Base-by-base conservation (phyloP, 2,888 invertebrate species). In the Tachina grossa region DNA sequence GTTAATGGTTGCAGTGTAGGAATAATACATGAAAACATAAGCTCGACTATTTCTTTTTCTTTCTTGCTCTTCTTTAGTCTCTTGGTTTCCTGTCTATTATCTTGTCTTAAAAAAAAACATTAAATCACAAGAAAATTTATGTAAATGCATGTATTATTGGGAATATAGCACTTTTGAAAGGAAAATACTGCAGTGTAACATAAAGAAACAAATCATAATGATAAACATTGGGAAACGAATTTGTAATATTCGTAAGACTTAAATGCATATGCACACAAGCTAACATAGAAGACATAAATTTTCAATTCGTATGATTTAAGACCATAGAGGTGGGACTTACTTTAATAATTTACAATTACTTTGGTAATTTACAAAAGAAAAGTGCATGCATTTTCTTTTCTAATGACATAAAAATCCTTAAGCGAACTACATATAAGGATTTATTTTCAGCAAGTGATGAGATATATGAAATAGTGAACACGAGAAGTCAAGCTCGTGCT, bases 101-200 rank as follows among this genome's bases (percentile, higher is more conserved):
- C 59, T 31, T 31, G 61, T 71, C 45, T 63, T 43, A 31, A 53
- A n/a, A 39, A 39, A 63, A 39, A 63, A 19, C 61, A 72, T 22
- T 61, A 80, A 80, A 80, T 80, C 55, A 72, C 55, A 80, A 53
- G 59, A 51, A 68, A 68, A 81, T 81, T 81, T 75, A 74, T 81
- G 81, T 61, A 81, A 81, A 81, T 75, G 49, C 51, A 75, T 61
- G 59, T 74, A 61, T 81, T 81, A 81, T 66, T 80, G 55, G 10
- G 14, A 72, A 65, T 49, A 59, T 55, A 74, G 22, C 9, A 72
- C n/a, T 69, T 63, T 63, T 55, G 14, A 19, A 39, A 10, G 9
- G 53, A 3, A 16, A 53, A 39, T 31, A 39, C 41, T 69, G 78
- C 69, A 79, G 71, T 63, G 19, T 14, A 45, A 47, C 4, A 45